Evolutionary conservation across 2,888 invertebrate species (phyloP), one percentile per base, ranked within the genome.

Genomic region (Scotopteryx bipunctaria): DNA sequence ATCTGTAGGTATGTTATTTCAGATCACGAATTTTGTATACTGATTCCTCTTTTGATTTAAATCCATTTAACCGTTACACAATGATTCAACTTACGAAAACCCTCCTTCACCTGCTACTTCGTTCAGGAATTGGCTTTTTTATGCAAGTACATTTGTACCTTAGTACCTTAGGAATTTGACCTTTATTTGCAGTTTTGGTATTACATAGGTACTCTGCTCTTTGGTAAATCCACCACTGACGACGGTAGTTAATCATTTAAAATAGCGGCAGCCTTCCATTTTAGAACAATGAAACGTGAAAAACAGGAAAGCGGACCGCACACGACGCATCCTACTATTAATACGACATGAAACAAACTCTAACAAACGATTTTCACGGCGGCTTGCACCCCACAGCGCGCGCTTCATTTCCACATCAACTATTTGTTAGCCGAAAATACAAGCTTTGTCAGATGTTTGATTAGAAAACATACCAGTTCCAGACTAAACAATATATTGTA

Each of bases 391-490:
- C 53, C 47, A 32, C 41, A 38, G 43, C 59, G 59, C 63, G 61
- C 65, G 69, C 69, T 70, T 70, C 68, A 73, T 76, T 76, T 75
- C 67, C 66, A 45, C 61, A 61, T 61, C 62, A 63, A 66, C 64
- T 82, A 81, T 86, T 85, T 84, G 78, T 74, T 42, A 14, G 81
- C 76, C 81, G 80, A 83, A 86, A 86, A 86, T 82, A 86, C 83
- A 83, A 82, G 80, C 73, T 77, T 73, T 66, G 71, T 76, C 73
- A 71, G 78, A 74, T 80, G 83, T 83, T 80, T 77, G 77, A 83
- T 83, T 78, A 66, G 48, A 57, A 50, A 40, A 45, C 45, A 37
- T n/a, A n/a, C n/a, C n/a, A n/a, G n/a, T n/a, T n/a, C n/a, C n/a
- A n/a, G n/a, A n/a, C n/a, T n/a, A n/a, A n/a, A n/a, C n/a, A n/a